Conservation (phyloP, 1,140 invertebrate genomes). For the Drosophila murphyi region DNA sequence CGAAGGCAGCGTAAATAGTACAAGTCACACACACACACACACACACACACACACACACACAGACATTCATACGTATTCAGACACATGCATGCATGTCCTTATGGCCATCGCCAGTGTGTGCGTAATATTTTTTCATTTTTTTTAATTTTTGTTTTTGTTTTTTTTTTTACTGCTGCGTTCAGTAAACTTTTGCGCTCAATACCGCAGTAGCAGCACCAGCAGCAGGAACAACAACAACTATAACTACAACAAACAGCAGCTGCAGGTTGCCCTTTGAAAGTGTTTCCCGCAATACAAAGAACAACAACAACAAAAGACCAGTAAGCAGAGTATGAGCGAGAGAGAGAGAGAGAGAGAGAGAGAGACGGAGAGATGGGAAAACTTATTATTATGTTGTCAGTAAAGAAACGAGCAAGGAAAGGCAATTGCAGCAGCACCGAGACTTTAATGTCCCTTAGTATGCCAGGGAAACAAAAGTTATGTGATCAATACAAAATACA, state of each 20-base stretch:
- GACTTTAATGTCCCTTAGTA: slow-evolving; percentile 7
- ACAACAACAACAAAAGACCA: slow-evolving; percentile 31
- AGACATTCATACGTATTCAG: slow-evolving; percentile 3
- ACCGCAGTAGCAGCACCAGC: slow-evolving; percentile 59
- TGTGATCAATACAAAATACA: slow-evolving; percentile 13
- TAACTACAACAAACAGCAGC: slow-evolving; percentile 47
- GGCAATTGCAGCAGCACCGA: slow-evolving; percentile 26
- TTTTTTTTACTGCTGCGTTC: slow-evolving; percentile 44
- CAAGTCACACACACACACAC: slow-evolving; percentile 51
- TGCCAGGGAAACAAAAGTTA: slow-evolving; percentile 27
- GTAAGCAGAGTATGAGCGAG: slow-evolving; percentile 8
- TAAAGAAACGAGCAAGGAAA: slow-evolving; percentile 68
- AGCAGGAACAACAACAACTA: slow-evolving; percentile 46
- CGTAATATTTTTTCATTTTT: slow-evolving; percentile 53
- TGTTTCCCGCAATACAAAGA: slow-evolving; percentile 47
- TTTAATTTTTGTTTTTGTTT: slow-evolving; percentile 30
- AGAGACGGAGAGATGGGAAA: slow-evolving; percentile 43
- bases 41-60: slow-evolving; percentile 35
- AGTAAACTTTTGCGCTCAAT: slow-evolving; percentile 80
- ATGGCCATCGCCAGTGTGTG: slow-evolving; percentile 47
- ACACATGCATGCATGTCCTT: slow-evolving; percentile 37
- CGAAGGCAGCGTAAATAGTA: slow-evolving; percentile 58
- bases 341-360: slow-evolving; percentile 17
- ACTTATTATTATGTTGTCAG: slow-evolving; percentile 82
- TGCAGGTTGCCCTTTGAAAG: slow-evolving; percentile 77